Evolutionary conservation across 2,113 vertebrate genomes (phyloP).

Genomic region (Pholis gunnellus): DNA sequence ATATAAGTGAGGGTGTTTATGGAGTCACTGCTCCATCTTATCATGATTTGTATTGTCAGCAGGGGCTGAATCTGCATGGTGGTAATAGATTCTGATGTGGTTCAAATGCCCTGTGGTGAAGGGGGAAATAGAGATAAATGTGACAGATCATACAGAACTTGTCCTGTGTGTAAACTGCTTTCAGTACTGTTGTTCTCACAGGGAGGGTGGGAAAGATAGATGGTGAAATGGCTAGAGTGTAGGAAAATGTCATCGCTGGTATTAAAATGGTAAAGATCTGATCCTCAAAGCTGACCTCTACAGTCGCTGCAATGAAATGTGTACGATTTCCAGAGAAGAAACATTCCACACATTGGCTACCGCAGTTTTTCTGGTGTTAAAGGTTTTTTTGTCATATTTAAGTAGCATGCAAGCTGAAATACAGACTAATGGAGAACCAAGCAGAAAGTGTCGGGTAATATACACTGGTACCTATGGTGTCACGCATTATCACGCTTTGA

Average conservation of each 20-base stretch:
- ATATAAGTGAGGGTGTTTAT: constrained; percentile 79
- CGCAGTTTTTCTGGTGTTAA: constrained; percentile 34
- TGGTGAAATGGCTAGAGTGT: constrained; percentile 4
- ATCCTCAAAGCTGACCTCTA: constrained; percentile 55
- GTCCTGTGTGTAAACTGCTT: constrained; percentile 68
- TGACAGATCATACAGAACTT: constrained; percentile 67
- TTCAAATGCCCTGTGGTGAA: constrained; percentile 80
- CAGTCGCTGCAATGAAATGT: constrained; percentile 31
- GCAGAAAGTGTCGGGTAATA: constrained; percentile 63
- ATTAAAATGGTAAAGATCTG: constrained; percentile 46
- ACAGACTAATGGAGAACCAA: constrained; percentile 38
- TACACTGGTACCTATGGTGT: constrained; percentile 59
- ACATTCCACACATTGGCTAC: constrained; percentile 14
- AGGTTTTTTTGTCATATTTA: constrained; percentile 45
- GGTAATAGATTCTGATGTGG: constrained; percentile 80
- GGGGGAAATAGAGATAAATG: constrained; percentile 81
- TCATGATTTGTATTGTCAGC: constrained; percentile 82
- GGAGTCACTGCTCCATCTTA: constrained; percentile 79
- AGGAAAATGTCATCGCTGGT: constrained; percentile 40
- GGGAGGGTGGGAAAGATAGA: constrained; percentile 24
- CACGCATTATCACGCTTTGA: constrained; percentile 75
- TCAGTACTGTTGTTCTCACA: constrained; percentile 58
- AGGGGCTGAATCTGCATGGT: constrained; percentile 76
- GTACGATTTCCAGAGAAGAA: constrained; percentile 42
- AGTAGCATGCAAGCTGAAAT: constrained; percentile 26